Conservation (phyloP, 2,797 vertebrate genomes). For the Dallia pectoralis region DNA sequence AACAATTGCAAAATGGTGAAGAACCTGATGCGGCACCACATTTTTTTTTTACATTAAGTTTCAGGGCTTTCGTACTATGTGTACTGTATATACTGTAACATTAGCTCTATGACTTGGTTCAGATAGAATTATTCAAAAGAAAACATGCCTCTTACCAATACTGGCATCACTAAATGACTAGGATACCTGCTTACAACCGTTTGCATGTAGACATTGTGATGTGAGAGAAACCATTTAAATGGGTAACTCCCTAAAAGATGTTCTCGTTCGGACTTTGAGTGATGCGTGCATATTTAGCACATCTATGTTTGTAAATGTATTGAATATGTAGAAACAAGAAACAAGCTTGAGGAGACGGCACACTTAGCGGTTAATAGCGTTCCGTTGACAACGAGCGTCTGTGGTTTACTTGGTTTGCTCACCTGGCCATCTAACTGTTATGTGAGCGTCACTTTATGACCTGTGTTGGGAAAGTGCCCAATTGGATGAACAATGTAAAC, state of each 20-base stretch:
- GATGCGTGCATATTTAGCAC: conserved; percentile 18
- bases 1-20: too few relatives aligned
- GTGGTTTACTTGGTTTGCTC: conserved; percentile 10
- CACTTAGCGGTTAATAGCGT: conserved; percentile 31
- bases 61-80: too few relatives aligned
- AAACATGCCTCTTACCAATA: conserved; percentile 41
- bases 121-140: conserved; percentile 43
- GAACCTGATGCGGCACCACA: too few relatives aligned
- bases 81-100: conserved; percentile 29
- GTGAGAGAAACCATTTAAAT: conserved; percentile 23
- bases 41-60: too few relatives aligned
- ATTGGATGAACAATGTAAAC: conserved; percentile 3
- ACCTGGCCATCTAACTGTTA: conserved; percentile 9
- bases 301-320: conserved; percentile 45
- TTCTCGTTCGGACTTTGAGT: conserved; percentile 9
- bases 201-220: conserved; percentile 49
- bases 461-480: background rate
- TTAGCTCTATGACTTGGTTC: conserved; percentile 45
- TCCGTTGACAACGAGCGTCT: conserved; percentile 1
- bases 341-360: conserved; percentile 35
- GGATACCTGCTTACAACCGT: conserved; percentile 35
- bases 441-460: conserved; percentile 23
- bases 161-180: conserved; percentile 42
- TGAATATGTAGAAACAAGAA: conserved; percentile 27
- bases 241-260: conserved; percentile 26